Conservation (phyloP, 2,888 invertebrate species). For the Coecobrya sp. region DNA sequence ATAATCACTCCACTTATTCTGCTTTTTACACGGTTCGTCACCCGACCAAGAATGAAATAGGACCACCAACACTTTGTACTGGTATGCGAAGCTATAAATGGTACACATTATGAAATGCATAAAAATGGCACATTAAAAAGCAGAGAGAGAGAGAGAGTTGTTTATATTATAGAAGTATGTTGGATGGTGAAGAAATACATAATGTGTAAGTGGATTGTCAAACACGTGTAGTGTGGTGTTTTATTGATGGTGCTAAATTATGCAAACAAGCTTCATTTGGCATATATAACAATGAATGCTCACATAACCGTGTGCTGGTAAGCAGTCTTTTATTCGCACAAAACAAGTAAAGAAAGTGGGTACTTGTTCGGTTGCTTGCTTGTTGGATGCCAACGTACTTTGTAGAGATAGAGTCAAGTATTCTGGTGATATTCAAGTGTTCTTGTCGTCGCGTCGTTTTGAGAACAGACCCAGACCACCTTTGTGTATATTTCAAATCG, state of each 20-base stretch:
- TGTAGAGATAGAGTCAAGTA: slow-evolving; percentile 14
- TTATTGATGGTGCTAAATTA: slow-evolving; percentile 53
- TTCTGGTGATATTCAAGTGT: not conserved
- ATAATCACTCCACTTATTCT: slow-evolving; percentile 27
- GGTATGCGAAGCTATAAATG: slow-evolving; percentile 2
- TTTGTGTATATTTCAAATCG: not conserved
- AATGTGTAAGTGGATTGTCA: not conserved
- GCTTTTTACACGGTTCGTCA: slow-evolving; percentile 44
- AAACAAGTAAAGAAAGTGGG: slow-evolving; percentile 6
- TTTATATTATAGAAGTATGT: not conserved
- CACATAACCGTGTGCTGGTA: not conserved
- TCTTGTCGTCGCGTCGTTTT: not conserved
- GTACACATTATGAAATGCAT: slow-evolving; percentile 5
- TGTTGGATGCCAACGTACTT: not conserved
- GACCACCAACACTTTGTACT: slow-evolving; percentile 30
- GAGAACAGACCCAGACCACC: not conserved
- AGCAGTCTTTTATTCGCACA: not conserved
- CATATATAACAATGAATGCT: slow-evolving; percentile 8
- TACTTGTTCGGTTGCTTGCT: not conserved
- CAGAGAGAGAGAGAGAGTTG: not conserved
- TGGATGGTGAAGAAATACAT: not conserved
- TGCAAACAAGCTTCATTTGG: slow-evolving; percentile 27
- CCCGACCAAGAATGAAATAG: slow-evolving; percentile 51
- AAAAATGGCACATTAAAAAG: slow-evolving; percentile 49
- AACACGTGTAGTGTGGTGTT: slow-evolving; percentile 19